Conservation (phyloP, 2,797 vertebrate genomes). For the Buceros bicornis region DNA sequence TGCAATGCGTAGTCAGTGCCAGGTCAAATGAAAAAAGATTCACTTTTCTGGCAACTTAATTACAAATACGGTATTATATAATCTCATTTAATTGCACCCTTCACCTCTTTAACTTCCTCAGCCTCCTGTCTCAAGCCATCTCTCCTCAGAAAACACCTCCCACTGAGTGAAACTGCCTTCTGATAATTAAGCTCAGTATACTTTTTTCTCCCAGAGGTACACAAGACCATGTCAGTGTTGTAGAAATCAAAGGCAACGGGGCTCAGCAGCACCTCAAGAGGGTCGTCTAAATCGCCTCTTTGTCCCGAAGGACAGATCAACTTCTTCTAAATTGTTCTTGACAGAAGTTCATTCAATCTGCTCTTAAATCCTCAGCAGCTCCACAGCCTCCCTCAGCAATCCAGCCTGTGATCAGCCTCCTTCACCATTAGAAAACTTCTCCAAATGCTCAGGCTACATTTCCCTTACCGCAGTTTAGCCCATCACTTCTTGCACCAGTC, state of each 20-base stretch:
- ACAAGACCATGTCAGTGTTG: background rate
- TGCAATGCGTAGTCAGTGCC: background rate
- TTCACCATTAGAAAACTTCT: slow-evolving; percentile 20
- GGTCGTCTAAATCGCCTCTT: slow-evolving; percentile 22
- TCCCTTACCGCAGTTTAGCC: slow-evolving; percentile 29
- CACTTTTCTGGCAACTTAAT: slow-evolving; percentile 2
- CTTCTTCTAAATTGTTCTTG: slow-evolving; percentile 56
- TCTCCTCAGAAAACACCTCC: slow-evolving; percentile 20
- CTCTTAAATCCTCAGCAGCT: slow-evolving; percentile 19
- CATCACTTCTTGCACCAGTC: slow-evolving; percentile 2
- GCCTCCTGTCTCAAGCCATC: background rate
- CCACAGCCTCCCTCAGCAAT: slow-evolving; percentile 9
- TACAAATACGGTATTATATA: slow-evolving; percentile 30
- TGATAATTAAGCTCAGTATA: background rate
- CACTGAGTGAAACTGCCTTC: background rate
- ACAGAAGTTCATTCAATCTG: slow-evolving; percentile 66
- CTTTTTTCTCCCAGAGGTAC: background rate
- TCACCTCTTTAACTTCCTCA: slow-evolving; percentile 23
- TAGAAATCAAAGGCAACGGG: slow-evolving; percentile 43
- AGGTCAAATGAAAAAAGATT: slow-evolving; percentile 1
- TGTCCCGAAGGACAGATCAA: slow-evolving; percentile 40
- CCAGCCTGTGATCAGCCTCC: background rate
- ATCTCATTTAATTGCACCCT: slow-evolving; percentile 28
- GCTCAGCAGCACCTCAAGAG: slow-evolving; percentile 40
- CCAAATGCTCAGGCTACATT: background rate